phyloP scores from a whole-genome alignment of 2,888 invertebrate species.

The Rhopalosiphum nymphaeae region DNA sequence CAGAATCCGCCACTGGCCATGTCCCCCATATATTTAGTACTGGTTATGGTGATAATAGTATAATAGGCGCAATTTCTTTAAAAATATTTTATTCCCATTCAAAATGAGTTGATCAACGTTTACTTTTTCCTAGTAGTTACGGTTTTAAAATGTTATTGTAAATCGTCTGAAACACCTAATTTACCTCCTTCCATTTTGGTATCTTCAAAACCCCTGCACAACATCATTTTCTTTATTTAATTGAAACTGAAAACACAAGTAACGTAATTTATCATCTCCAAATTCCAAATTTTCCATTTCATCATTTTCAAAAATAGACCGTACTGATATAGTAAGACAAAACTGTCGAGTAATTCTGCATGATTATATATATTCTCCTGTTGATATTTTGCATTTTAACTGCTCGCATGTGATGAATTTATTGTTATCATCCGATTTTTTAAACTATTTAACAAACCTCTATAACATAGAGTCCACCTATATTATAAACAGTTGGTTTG shows the following conservation, averaged over 20 bases:
- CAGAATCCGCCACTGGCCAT: too few relatives aligned
- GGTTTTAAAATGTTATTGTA: not conserved
- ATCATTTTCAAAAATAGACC: not conserved
- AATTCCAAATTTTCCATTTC: conserved; percentile 16
- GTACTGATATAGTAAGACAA: conserved; percentile 6
- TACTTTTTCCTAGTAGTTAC: not conserved
- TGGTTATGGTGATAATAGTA: too few relatives aligned
- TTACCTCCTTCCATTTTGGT: too few relatives aligned
- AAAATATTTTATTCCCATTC: too few relatives aligned
- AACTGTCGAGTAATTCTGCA: not conserved
- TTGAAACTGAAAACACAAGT: conserved; percentile 6
- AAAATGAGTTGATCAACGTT: too few relatives aligned
- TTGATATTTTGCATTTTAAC: not conserved
- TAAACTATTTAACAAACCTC: conserved; percentile 34
- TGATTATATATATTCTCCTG: not conserved
- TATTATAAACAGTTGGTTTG: not conserved
- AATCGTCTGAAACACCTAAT: not conserved
- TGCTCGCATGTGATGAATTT: conserved; percentile 10
- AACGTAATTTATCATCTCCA: conserved; percentile 23
- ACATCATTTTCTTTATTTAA: conserved; percentile 19
- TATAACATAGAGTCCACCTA: not conserved
- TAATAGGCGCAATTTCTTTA: too few relatives aligned
- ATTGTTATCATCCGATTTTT: conserved; percentile 32
- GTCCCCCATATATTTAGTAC: too few relatives aligned
- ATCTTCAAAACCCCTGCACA: too few relatives aligned